A percentile compares a stretch with the other conserved stretches of the same genome.
Evolutionary conservation across 2,888 invertebrate genomes (phyloP).

Genomic region (Ophioninae sp.): DNA sequence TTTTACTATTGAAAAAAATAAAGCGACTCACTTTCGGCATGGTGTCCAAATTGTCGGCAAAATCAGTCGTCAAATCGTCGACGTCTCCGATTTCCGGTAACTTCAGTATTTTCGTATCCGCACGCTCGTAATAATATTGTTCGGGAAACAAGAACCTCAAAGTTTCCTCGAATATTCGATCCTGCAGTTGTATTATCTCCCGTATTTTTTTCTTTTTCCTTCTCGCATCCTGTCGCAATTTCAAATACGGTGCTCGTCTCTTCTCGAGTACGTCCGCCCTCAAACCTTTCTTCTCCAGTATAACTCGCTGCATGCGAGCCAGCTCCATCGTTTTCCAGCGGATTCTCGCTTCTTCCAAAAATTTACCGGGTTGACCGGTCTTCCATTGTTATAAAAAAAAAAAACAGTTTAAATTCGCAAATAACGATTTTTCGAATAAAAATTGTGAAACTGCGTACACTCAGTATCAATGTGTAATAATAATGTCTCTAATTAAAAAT

Average conservation of each 20-base stretch:
- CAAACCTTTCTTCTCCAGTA: conserved; percentile 85
- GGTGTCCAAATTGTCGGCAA: conserved; percentile 40
- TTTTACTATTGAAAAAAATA: not conserved
- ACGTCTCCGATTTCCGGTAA: conserved; percentile 79
- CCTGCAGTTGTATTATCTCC: conserved; percentile 83
- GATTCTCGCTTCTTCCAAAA: conserved; percentile 81
- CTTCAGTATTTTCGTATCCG: conserved; percentile 14
- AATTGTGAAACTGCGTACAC: too few species aligned
- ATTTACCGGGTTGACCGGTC: conserved; percentile 67
- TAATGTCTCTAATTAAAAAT: too few species aligned
- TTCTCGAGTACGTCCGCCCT: conserved; percentile 84
- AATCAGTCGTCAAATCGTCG: conserved; percentile 74
- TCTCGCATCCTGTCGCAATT: conserved; percentile 83
- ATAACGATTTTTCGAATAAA: too few species aligned
- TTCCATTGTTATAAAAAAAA: conserved; percentile 37
- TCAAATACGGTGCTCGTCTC: conserved; percentile 84
- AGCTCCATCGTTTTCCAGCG: conserved; percentile 86
- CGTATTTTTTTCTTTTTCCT: conserved; percentile 84
- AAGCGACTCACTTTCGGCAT: conserved; percentile 25
- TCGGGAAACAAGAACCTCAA: conserved; percentile 85
- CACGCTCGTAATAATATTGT: conserved; percentile 69
- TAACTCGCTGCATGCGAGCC: conserved; percentile 85
- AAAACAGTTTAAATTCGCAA: not conserved
- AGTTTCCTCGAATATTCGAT: conserved; percentile 86
- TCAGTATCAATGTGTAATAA: too few species aligned